A percentile compares a stretch with the other conserved stretches of the same genome.
Evolutionary conservation across 2,113 vertebrate genomes (phyloP).

Genomic region (Cyphomyrus plagiostoma): DNA sequence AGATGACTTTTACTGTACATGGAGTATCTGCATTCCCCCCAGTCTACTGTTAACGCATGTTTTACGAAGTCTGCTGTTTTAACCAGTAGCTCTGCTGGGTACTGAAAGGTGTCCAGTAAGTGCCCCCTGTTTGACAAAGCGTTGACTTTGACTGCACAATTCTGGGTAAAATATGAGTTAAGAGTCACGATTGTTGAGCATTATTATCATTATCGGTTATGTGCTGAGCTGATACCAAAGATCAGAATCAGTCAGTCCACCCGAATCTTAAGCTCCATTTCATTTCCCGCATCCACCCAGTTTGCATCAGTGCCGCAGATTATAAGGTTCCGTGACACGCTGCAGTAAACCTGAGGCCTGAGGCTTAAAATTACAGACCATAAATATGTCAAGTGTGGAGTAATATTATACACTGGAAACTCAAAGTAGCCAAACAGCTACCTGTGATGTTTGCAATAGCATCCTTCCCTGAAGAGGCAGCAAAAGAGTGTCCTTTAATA

Average conservation of each 20-base stretch:
- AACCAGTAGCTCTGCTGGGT: neutral
- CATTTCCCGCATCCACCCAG: neutral
- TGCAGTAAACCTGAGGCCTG: neutral
- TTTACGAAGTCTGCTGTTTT: neutral
- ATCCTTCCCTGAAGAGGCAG: too few species aligned
- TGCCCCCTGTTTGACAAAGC: neutral
- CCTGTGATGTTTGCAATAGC: too few species aligned
- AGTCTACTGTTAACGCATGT: neutral
- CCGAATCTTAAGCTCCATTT: neutral
- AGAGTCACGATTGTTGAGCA: too few species aligned
- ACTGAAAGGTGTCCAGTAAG: neutral
- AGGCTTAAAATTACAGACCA: neutral
- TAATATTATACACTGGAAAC: too few species aligned
- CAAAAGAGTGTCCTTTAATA: too few species aligned
- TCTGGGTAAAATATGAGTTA: neutral
- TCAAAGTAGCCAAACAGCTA: too few species aligned
- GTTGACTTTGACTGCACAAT: neutral
- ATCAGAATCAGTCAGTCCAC: too few species aligned
- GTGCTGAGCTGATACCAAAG: too few species aligned
- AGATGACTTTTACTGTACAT: neutral
- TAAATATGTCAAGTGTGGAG: neutral
- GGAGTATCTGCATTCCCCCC: neutral
- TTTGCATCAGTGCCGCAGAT: neutral
- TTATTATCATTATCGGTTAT: neutral
- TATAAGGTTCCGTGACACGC: neutral